These are phyloP conservation scores for Volucella zonaria DNA, from an alignment of 2,888 invertebrate genomes.

Conservation along the genomic window DNA sequence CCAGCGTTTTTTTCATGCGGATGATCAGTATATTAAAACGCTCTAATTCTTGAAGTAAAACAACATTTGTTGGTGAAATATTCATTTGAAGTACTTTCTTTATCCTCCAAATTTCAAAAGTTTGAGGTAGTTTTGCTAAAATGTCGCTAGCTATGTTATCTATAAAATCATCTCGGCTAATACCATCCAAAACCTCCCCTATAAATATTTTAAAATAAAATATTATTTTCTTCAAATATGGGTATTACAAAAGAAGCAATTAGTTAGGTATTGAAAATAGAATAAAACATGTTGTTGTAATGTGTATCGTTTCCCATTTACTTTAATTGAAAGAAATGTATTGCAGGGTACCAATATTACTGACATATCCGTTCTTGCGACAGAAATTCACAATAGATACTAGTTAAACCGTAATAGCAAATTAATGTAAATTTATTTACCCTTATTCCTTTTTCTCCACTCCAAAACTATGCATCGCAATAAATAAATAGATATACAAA, in stretches of 20 bases:
- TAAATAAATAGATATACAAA: neutral
- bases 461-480: conserved; percentile 35
- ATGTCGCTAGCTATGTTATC: conserved; percentile 91
- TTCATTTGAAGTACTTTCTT: conserved; percentile 90
- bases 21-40: conserved; percentile 91
- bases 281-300: too few relatives aligned
- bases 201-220: neutral
- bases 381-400: too few relatives aligned
- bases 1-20: conserved; percentile 88
- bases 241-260: too few relatives aligned
- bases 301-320: neutral
- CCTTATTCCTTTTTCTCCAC: conserved; percentile 13
- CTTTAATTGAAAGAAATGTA: conserved; percentile 5
- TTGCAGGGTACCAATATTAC: too few relatives aligned
- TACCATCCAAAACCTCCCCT: conserved; percentile 88
- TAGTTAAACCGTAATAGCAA: too few relatives aligned
- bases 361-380: too few relatives aligned
- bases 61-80: conserved; percentile 92
- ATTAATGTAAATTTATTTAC: conserved; percentile 31
- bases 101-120: conserved; percentile 91
- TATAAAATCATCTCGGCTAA: conserved; percentile 94
- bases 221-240: too few relatives aligned
- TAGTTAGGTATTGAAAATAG: too few relatives aligned
- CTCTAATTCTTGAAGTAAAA: conserved; percentile 94
- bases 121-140: conserved; percentile 88